phyloP scores from a whole-genome alignment of 2,113 vertebrate genomes.

The Pterocles orientalis region DNA sequence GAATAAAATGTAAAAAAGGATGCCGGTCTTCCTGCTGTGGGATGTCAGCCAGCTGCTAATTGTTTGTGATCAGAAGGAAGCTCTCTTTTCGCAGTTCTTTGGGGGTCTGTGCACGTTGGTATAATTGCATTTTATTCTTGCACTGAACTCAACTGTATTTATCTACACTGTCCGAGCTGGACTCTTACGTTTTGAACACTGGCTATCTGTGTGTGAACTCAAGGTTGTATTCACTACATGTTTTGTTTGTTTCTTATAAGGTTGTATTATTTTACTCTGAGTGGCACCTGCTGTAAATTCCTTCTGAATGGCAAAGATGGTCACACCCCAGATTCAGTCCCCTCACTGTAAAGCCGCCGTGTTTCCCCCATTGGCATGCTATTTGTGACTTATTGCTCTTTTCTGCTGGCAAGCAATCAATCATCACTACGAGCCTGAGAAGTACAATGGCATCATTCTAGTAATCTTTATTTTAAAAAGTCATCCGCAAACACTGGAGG shows the following conservation, averaged over 20 bases:
- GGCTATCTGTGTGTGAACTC: background rate
- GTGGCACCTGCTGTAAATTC: background rate
- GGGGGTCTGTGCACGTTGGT: background rate
- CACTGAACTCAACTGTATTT: background rate
- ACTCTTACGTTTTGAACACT: background rate
- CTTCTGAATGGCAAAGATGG: background rate
- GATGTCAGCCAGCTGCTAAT: conserved; percentile 4
- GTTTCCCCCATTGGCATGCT: background rate
- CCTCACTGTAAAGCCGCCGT: background rate
- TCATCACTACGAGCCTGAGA: background rate
- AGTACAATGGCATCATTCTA: background rate
- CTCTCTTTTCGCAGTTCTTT: background rate
- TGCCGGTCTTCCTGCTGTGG: background rate
- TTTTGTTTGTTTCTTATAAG: background rate
- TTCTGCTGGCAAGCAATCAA: background rate
- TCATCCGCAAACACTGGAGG: background rate
- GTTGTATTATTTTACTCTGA: background rate
- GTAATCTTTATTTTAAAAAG: background rate
- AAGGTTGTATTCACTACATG: background rate
- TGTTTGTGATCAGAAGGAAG: background rate
- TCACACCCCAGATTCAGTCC: background rate
- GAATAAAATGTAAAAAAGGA: background rate
- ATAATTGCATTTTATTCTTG: background rate
- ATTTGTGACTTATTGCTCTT: background rate
- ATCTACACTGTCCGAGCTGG: background rate